Conservation (phyloP, 1,140 invertebrate species). For the Drosophila nannoptera region DNA sequence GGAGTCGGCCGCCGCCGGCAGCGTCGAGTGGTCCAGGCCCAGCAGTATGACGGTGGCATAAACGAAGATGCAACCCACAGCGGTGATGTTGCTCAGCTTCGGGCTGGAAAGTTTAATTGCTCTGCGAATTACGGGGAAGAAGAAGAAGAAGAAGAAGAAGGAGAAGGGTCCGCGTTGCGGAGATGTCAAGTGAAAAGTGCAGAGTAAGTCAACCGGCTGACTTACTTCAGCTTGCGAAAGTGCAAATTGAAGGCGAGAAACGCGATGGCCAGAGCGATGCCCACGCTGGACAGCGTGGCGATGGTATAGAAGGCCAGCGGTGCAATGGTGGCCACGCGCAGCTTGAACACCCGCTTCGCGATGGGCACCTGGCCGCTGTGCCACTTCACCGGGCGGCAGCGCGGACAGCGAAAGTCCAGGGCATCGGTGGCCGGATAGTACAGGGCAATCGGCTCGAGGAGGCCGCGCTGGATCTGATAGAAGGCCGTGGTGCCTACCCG, state of each 20-base stretch:
- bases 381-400: conserved; percentile 87
- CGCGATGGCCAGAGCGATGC: conserved; percentile 87
- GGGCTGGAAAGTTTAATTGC: conserved; percentile 97
- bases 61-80: conserved; percentile 94
- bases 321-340: conserved; percentile 87
- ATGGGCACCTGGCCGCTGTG: conserved; percentile 87
- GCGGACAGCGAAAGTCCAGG: conserved; percentile 85
- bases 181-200: conserved; percentile 44
- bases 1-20: conserved; percentile 83
- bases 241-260: conserved; percentile 93
- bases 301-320: conserved; percentile 86
- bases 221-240: conserved; percentile 91
- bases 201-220: conserved; percentile 48
- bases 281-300: conserved; percentile 85
- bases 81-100: conserved; percentile 96
- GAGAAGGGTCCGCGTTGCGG: background rate
- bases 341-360: conserved; percentile 85
- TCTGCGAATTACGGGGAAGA: conserved; percentile 75
- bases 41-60: conserved; percentile 95
- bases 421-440: conserved; percentile 85
- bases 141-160: too few species aligned
- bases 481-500: conserved; percentile 90
- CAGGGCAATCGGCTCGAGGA: conserved; percentile 85
- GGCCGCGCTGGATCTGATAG: conserved; percentile 90
- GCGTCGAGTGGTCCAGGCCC: conserved; percentile 90